phyloP scores from a whole-genome alignment of 2,888 invertebrate species.

The Cephus pygmeus region DNA sequence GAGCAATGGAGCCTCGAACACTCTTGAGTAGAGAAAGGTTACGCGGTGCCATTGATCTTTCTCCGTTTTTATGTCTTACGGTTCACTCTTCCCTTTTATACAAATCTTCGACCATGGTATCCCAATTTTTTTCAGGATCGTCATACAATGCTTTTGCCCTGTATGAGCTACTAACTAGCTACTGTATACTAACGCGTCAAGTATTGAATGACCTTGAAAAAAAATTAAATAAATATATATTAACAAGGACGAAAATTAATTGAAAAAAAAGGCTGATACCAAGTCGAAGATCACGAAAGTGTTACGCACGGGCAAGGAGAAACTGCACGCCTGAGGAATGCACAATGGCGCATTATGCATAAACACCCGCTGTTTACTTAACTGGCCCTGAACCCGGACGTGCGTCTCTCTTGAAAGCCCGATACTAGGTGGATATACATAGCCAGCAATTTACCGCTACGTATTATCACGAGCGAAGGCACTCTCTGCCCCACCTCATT shows the following conservation, averaged over 20 bases:
- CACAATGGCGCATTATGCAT: constrained; percentile 28
- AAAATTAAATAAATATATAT: neutral
- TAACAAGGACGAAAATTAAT: neutral
- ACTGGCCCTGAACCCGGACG: constrained; percentile 44
- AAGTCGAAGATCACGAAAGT: neutral
- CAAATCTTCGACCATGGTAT: too few relatives aligned
- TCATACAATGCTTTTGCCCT: neutral
- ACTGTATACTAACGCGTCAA: neutral
- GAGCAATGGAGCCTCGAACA: neutral
- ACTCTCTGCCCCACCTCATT: neutral
- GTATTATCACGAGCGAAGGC: constrained; percentile 41
- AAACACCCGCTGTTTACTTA: constrained; percentile 31
- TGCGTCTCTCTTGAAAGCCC: constrained; percentile 20
- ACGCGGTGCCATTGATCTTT: neutral
- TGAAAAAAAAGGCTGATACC: neutral
- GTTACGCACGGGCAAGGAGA: neutral
- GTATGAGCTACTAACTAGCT: neutral
- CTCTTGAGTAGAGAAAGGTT: neutral
- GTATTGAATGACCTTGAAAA: neutral
- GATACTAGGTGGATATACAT: neutral
- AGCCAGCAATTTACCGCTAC: constrained; percentile 41
- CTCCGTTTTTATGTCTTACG: neutral
- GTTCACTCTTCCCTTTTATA: neutral
- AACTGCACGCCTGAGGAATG: constrained; percentile 12
- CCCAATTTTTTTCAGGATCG: neutral